These are phyloP conservation scores for Sminthurides aquaticus DNA, from an alignment of 2,888 invertebrate genomes.

Conservation along the genomic window DNA sequence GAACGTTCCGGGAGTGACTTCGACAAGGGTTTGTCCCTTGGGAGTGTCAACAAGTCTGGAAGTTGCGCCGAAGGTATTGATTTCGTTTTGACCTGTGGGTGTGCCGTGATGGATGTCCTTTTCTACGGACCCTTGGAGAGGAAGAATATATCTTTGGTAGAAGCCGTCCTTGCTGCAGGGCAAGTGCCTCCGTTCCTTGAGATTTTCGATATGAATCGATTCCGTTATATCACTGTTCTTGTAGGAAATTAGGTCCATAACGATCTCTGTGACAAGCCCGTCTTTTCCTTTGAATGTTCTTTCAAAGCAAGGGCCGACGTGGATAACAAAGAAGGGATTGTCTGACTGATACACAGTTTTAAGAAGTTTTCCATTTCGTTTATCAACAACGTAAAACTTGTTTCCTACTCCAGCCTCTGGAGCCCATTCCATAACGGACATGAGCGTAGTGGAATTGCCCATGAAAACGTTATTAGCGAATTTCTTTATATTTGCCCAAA, in stretches of 20 bases:
- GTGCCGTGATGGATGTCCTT: background rate
- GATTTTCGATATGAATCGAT: background rate
- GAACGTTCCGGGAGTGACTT: conserved; percentile 1
- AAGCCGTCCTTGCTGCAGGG: background rate
- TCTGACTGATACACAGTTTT: conserved; percentile 7
- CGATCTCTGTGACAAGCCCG: conserved; percentile 37
- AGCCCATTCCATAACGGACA: conserved; percentile 22
- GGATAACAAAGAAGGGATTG: conserved; percentile 51
- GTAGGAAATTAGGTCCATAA: conserved; percentile 45
- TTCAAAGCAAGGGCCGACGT: conserved; percentile 43
- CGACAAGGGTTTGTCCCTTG: background rate
- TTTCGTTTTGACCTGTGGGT: background rate
- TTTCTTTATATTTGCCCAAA: conserved; percentile 47
- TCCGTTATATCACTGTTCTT: background rate
- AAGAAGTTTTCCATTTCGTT: conserved; percentile 46
- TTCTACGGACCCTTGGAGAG: background rate
- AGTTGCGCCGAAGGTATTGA: background rate
- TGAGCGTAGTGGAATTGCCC: background rate
- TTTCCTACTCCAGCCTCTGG: conserved; percentile 41
- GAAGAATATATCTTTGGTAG: conserved; percentile 3
- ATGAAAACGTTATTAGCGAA: background rate
- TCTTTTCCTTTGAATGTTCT: background rate
- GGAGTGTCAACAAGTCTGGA: background rate
- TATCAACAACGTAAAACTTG: conserved; percentile 47
- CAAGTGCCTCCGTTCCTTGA: background rate